Base-by-base conservation (phyloP, 2,113 vertebrate genomes). In the Hydrolagus affinis region DNA sequence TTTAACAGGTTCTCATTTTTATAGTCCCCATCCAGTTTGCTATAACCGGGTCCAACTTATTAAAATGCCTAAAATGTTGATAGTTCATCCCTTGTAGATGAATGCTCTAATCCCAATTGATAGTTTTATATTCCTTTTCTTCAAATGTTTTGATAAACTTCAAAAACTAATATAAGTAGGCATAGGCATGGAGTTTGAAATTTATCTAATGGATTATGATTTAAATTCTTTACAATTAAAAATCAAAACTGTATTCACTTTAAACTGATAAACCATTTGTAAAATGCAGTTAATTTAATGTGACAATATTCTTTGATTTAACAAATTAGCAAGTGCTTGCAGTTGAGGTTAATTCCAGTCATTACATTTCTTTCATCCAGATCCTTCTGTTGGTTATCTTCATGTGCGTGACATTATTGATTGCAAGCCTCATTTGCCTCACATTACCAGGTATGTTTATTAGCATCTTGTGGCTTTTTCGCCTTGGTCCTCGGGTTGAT, bases 371-470 rank as follows among this genome's bases (percentile, higher is more conserved):
- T 30, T 86, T 70, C 91, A 23, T 90, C 59, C 90, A 98, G 97
- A 97, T 99, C 90, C 95, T 98, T 90, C 89, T 98, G 90, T 93
- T 99, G 89, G 97, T 99, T 71, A 92, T 95, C 57, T 96, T 99
- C 90, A 98, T 99, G 97, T 99, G 97, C 88, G 93, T 98, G 91
- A 99, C 98, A 0, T 92, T 99, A 89, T 91, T 99, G 88, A 93
- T 97, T 72, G 96, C 98, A 89, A 99, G 98, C 92, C 94, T 99
- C 92, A 91, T 99, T 91, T 99, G 98, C 91, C 94, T 99, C 89
- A 99, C 97, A 17, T 92, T 99, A 86, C 97, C 98, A 96, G 98
- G 98, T 99, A 89, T 90, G 94, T 90, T 44, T 44, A 19, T 66
- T 60, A 66, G 21, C 4, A 62, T 9, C 60, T 83, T 30, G 19